Base-by-base conservation (phyloP, 2,113 vertebrate genomes). In the Pseudorasbora parva region DNA sequence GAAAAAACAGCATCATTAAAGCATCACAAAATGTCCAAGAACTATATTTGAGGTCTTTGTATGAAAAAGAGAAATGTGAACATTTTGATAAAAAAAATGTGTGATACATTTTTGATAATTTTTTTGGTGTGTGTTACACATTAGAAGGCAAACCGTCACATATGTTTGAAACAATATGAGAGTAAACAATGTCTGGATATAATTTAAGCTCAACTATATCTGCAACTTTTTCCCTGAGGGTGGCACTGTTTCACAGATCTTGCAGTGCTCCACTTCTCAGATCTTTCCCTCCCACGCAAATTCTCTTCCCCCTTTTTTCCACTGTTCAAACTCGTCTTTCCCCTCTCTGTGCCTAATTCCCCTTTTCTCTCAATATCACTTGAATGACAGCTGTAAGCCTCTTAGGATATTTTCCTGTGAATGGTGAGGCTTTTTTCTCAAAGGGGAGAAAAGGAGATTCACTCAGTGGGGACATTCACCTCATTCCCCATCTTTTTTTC, bases 361-460 rank as follows among this genome's bases (percentile, higher is more conserved):
- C 21, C 15, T 62, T 76, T 78, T 83, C 54, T 78, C 59, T 71
- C 80, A 80, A n/a, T 69, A 74, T 84, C 30, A 80, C 74, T 37
- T 43, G 79, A 87, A 81, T 82, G 78, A 57, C 72, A 84, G 78
- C 49, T 84, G 49, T 81, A 84, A 77, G 78, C 81, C 81, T 80
- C 85, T 83, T 79, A 74, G 81, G 81, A 60, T 84, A 57, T 85
- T 25, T 81, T 74, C n/a, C 78, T 57, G 76, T 23, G 23, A 68
- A 43, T 56, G 57, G 45, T 81, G 78, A 2, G 57, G 54, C 60
- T 81, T 68, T 74, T 25, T 81, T 74, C 59, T 78, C 68, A 80
- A 74, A 81, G 43, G 57, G 57, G 25, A 72, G 47, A 64, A 66
- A 79, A 33, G 85, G 72, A 57, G 71, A 82, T 68, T 74, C 79